Evolutionary conservation across 2,113 vertebrate species (phyloP).

Genomic region (Cricetomys ansorgei): DNA sequence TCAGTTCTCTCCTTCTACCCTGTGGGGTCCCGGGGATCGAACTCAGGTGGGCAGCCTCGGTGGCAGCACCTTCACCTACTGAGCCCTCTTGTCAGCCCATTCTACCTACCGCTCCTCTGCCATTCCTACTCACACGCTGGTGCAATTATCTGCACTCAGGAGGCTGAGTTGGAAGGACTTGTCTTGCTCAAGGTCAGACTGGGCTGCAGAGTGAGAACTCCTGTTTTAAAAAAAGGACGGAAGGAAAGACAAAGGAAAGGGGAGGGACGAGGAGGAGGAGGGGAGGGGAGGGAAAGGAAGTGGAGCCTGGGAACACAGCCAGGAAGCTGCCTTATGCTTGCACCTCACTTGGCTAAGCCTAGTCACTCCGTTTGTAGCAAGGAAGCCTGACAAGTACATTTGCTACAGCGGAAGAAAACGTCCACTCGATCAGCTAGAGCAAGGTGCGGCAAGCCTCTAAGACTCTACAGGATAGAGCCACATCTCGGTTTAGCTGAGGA

Average conservation of each 20-base stretch:
- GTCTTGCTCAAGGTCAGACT: not conserved
- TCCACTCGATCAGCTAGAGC: not conserved
- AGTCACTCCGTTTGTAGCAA: not conserved
- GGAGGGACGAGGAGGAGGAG: not conserved
- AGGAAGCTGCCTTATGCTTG: not conserved
- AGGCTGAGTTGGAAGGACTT: not conserved
- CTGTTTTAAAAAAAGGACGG: not conserved
- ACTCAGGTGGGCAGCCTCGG: not conserved
- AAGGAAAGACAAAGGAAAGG: not conserved
- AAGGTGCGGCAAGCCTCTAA: not conserved
- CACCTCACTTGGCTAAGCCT: not conserved
- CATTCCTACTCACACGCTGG: too few species aligned
- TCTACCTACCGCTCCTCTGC: not conserved
- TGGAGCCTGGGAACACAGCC: not conserved
- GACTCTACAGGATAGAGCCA: not conserved
- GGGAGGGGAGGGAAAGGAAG: not conserved
- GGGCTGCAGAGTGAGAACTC: not conserved
- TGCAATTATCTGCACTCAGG: not conserved
- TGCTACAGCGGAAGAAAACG: not conserved
- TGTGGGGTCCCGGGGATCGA: not conserved
- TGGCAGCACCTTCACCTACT: not conserved
- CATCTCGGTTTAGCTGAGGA: not conserved
- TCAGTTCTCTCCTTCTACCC: not conserved
- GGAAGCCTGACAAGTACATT: not conserved
- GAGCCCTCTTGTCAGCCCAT: not conserved